phyloP scores from a whole-genome alignment of 2,888 invertebrate genomes.

The Pollenia amentaria region DNA sequence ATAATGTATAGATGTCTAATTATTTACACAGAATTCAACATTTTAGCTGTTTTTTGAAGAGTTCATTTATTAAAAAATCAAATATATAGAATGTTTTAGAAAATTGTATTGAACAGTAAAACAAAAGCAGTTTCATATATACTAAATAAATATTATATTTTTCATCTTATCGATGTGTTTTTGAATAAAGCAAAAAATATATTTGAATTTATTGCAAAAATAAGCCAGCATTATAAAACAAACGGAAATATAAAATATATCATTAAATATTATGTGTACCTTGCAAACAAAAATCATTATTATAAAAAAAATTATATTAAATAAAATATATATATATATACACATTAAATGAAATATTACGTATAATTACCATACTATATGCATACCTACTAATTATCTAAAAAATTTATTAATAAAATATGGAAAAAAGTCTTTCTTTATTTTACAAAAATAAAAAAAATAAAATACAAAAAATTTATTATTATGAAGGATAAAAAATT shows the following conservation, averaged over 20 bases:
- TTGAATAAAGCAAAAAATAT: constrained; percentile 33
- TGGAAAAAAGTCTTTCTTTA: constrained; percentile 18
- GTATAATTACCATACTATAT: constrained; percentile 74
- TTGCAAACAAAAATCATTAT: constrained; percentile 59
- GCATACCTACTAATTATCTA: constrained; percentile 64
- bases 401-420: constrained; percentile 11
- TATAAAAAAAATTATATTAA: constrained; percentile 32
- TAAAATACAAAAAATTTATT: not conserved
- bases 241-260: constrained; percentile 62
- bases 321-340: constrained; percentile 46
- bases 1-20: constrained; percentile 70
- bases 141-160: constrained; percentile 24
- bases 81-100: constrained; percentile 28
- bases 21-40: constrained; percentile 58
- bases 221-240: constrained; percentile 18
- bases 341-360: constrained; percentile 55
- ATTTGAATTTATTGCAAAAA: constrained; percentile 52
- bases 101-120: not conserved
- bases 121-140: constrained; percentile 38
- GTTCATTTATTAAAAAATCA: constrained; percentile 18
- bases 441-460: constrained; percentile 11
- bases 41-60: constrained; percentile 50
- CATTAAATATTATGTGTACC: constrained; percentile 74
- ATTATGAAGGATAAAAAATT: constrained; percentile 13
- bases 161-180: constrained; percentile 64